A percentile compares a stretch with the other conserved stretches of the same genome.
phyloP scores from a whole-genome alignment of 23 tunicate genomes.

The Diplosoma virens region DNA sequence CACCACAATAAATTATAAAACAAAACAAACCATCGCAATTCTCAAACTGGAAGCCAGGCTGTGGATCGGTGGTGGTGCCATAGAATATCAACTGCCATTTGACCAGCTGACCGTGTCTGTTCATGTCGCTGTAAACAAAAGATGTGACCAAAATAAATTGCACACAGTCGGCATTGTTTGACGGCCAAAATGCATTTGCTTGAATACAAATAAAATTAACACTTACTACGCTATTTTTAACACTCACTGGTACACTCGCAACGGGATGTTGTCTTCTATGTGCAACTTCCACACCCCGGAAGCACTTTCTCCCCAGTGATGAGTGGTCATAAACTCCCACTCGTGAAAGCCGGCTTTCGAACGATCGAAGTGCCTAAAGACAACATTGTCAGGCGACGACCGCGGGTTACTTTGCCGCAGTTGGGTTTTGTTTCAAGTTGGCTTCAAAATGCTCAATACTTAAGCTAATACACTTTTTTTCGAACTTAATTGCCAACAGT shows the following conservation, averaged over 20 bases:
- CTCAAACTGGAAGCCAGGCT: conserved; percentile 52
- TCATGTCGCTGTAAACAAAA: neutral
- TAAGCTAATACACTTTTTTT: too few species aligned
- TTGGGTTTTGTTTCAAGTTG: too few species aligned
- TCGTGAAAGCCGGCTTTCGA: conserved; percentile 68
- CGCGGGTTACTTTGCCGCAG: too few species aligned
- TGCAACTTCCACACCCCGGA: conserved; percentile 82
- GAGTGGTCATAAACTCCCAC: conserved; percentile 99
- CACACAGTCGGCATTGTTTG: too few species aligned
- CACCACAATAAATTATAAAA: too few species aligned
- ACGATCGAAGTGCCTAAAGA: conserved; percentile 60
- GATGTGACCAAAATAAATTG: too few species aligned
- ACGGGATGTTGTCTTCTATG: conserved; percentile 33
- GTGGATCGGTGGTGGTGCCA: conserved; percentile 79
- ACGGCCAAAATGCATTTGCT: too few species aligned
- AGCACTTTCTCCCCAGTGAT: conserved; percentile 99
- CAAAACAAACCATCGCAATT: conserved; percentile 72
- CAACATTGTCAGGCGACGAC: too few species aligned
- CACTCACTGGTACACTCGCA: conserved; percentile 3
- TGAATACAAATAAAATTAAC: too few species aligned
- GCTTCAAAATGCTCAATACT: too few species aligned
- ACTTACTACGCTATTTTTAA: too few species aligned
- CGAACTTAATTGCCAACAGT: too few species aligned
- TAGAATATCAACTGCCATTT: conserved; percentile 74
- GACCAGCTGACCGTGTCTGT: conserved; percentile 24